Conservation (phyloP, 2,888 invertebrate genomes). For the Andrena dorsata region DNA sequence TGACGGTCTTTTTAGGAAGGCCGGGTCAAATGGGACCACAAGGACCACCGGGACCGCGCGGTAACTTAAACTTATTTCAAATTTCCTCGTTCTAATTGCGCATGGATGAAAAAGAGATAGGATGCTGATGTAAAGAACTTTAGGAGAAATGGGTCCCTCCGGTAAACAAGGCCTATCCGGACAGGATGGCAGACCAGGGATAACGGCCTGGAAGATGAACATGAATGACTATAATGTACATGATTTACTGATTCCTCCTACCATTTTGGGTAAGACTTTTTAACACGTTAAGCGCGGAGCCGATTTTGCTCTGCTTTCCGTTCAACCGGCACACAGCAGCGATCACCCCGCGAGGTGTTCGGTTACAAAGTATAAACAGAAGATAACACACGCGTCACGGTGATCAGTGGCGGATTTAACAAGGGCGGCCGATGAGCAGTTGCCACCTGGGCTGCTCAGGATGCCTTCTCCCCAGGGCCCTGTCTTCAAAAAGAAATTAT, state of each 20-base stretch:
- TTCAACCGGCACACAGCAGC: too few relatives aligned
- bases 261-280: constrained; percentile 89
- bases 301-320: too few relatives aligned
- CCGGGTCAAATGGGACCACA: constrained; percentile 89
- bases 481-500: too few relatives aligned
- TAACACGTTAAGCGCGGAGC: background rate
- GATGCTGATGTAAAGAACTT: constrained; percentile 41
- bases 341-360: too few relatives aligned
- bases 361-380: too few relatives aligned
- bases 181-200: constrained; percentile 90
- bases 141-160: constrained; percentile 88
- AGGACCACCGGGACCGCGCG: constrained; percentile 89
- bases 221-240: constrained; percentile 87
- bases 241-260: constrained; percentile 93
- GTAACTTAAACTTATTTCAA: constrained; percentile 78
- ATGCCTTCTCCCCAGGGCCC: too few relatives aligned
- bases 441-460: too few relatives aligned
- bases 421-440: too few relatives aligned
- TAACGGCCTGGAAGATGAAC: constrained; percentile 90
- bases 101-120: constrained; percentile 39
- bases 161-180: constrained; percentile 88
- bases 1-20: constrained; percentile 86
- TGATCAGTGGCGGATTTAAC: too few relatives aligned
- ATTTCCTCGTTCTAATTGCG: constrained; percentile 47
- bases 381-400: too few relatives aligned